A percentile compares a stretch with the other conserved stretches of the same genome.
phyloP scores from a whole-genome alignment of 2,888 invertebrate species.

The Pristionchus arcanus region DNA sequence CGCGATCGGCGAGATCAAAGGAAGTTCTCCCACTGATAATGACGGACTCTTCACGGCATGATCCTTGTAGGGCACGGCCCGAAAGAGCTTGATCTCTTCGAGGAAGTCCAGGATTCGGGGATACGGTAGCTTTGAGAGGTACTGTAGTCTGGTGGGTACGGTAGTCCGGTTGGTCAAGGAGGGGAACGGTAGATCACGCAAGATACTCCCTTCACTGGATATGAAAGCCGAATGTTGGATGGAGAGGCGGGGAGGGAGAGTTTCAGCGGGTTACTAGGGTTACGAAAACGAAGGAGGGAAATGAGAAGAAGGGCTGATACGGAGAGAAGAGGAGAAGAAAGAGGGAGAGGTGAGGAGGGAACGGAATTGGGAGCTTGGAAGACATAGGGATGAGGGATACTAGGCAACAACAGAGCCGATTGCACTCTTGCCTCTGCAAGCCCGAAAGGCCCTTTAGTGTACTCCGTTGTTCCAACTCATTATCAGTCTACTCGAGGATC shows the following conservation, averaged over 20 bases:
- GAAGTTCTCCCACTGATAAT: background rate
- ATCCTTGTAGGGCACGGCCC: slow-evolving; percentile 47
- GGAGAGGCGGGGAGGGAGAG: slow-evolving; percentile 12
- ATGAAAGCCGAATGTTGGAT: background rate
- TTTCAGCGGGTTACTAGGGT: slow-evolving; percentile 37
- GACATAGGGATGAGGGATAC: background rate
- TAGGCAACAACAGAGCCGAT: background rate
- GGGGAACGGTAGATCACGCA: background rate
- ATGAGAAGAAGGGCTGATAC: slow-evolving; percentile 18
- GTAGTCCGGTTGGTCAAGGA: no score
- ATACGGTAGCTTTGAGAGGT: background rate
- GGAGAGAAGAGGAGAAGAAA: background rate
- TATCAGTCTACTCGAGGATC: background rate
- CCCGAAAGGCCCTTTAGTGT: background rate
- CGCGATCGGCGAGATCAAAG: background rate
- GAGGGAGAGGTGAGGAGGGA: background rate
- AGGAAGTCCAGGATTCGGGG: background rate
- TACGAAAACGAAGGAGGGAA: slow-evolving; percentile 1
- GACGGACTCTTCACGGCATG: slow-evolving; percentile 25
- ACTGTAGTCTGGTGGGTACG: background rate
- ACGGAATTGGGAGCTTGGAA: background rate
- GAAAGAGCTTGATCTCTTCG: background rate
- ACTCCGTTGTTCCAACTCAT: background rate
- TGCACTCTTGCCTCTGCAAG: background rate
- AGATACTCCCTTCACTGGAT: background rate